phyloP scores from a whole-genome alignment of 2,113 vertebrate genomes.

The Engystomops pustulosus region DNA sequence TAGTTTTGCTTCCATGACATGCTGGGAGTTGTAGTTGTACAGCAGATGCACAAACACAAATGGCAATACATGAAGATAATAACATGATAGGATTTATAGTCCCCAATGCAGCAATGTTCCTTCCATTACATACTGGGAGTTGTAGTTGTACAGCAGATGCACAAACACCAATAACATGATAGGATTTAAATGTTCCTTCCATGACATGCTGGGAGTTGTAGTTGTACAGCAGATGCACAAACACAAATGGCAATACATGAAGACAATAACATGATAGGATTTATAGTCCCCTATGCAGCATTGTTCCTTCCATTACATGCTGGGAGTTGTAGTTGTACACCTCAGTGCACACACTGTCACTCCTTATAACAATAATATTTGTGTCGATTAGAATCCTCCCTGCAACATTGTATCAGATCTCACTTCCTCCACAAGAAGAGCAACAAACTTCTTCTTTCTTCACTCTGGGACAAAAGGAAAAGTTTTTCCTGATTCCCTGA shows the following conservation, averaged over 20 bases:
- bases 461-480: not conserved
- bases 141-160: too few species aligned
- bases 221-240: not conserved
- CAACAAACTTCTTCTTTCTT: not conserved
- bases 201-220: slow-evolving; percentile 1
- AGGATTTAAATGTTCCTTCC: too few species aligned
- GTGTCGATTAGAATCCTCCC: not conserved
- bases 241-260: not conserved
- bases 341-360: too few species aligned
- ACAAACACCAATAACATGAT: too few species aligned
- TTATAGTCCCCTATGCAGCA: too few species aligned
- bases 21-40: not conserved
- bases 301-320: too few species aligned
- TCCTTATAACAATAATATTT: not conserved
- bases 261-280: too few species aligned
- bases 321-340: too few species aligned
- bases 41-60: not conserved
- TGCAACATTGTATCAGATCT: not conserved
- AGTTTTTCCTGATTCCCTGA: not conserved
- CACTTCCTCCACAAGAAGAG: not conserved
- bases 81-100: too few species aligned
- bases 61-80: not conserved
- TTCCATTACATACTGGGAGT: too few species aligned
- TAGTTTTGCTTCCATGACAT: too few species aligned
- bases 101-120: too few species aligned